A percentile compares a stretch with the other conserved stretches of the same genome.
Conservation (phyloP, 2,113 vertebrate genomes). For the Chaenocephalus aceratus region DNA sequence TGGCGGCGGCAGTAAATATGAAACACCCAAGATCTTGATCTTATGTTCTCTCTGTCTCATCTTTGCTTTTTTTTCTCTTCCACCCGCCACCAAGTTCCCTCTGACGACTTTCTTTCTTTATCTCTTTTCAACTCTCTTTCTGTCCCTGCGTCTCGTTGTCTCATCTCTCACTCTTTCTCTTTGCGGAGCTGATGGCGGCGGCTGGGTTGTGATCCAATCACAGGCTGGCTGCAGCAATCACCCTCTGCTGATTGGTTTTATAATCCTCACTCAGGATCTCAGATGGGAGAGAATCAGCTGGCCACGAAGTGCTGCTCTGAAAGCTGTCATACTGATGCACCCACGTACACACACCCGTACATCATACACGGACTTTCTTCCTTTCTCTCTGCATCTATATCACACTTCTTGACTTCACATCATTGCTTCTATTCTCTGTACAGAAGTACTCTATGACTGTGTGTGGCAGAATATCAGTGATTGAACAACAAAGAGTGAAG, state of each 20-base stretch:
- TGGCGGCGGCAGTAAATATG: constrained; percentile 21
- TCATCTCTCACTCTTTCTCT: constrained; percentile 55
- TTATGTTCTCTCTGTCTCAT: constrained; percentile 29
- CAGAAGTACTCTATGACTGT: constrained; percentile 28
- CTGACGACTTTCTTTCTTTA: constrained; percentile 64
- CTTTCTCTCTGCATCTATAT: constrained; percentile 53
- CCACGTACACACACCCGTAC: constrained; percentile 13
- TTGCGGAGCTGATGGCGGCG: constrained; percentile 57
- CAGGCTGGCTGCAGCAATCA: constrained; percentile 79
- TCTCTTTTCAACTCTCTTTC: constrained; percentile 61
- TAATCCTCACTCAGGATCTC: constrained; percentile 82
- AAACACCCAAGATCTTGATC: constrained; percentile 53
- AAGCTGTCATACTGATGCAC: constrained; percentile 57
- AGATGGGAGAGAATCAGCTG: constrained; percentile 76
- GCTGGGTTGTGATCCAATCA: constrained; percentile 78
- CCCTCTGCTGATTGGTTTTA: constrained; percentile 81
- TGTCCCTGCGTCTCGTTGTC: constrained; percentile 38
- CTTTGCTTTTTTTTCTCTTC: constrained; percentile 35
- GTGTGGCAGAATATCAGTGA: constrained; percentile 17
- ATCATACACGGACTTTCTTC: constrained; percentile 11
- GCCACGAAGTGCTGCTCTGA: constrained; percentile 59
- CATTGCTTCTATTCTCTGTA: constrained; percentile 54
- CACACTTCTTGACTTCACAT: constrained; percentile 40
- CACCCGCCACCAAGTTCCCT: constrained; percentile 12
- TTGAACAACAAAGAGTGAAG: constrained; percentile 32